phyloP scores from a whole-genome alignment of 2,888 invertebrate species.

The Barypeithes pellucidus region DNA sequence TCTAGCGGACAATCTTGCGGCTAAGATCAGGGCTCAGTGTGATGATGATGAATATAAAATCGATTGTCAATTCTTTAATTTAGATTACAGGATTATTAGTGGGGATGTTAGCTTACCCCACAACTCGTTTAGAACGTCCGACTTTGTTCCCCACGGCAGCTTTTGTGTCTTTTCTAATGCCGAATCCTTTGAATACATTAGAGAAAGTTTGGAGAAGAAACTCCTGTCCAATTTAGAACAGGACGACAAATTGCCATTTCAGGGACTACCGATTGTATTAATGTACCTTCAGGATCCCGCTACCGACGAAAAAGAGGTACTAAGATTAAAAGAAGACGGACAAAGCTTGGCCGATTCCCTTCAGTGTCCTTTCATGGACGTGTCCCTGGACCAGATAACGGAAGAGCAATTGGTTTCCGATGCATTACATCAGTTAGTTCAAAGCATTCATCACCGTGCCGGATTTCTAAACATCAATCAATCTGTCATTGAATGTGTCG shows the following conservation, averaged over 20 bases:
- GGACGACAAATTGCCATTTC: slow-evolving; percentile 90
- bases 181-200: slow-evolving; percentile 92
- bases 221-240: slow-evolving; percentile 91
- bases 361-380: slow-evolving; percentile 90
- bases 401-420: slow-evolving; percentile 80
- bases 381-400: slow-evolving; percentile 79
- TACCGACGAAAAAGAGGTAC: slow-evolving; percentile 89
- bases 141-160: slow-evolving; percentile 93
- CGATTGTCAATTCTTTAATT: slow-evolving; percentile 84
- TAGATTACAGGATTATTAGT: slow-evolving; percentile 89
- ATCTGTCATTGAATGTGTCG: slow-evolving; percentile 84
- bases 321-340: slow-evolving; percentile 90
- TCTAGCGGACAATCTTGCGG: slow-evolving; percentile 89
- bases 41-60: slow-evolving; percentile 90
- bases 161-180: slow-evolving; percentile 93
- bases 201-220: slow-evolving; percentile 93
- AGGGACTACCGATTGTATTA: slow-evolving; percentile 90
- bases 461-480: slow-evolving; percentile 83
- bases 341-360: slow-evolving; percentile 91
- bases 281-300: slow-evolving; percentile 90
- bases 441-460: slow-evolving; percentile 85
- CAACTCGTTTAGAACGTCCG: slow-evolving; percentile 87
- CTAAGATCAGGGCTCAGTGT: slow-evolving; percentile 89
- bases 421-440: slow-evolving; percentile 82
- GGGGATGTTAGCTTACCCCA: slow-evolving; percentile 87